These are phyloP conservation scores for Ranitomeya variabilis DNA, from an alignment of 2,113 vertebrate species.

Conservation along the genomic window DNA sequence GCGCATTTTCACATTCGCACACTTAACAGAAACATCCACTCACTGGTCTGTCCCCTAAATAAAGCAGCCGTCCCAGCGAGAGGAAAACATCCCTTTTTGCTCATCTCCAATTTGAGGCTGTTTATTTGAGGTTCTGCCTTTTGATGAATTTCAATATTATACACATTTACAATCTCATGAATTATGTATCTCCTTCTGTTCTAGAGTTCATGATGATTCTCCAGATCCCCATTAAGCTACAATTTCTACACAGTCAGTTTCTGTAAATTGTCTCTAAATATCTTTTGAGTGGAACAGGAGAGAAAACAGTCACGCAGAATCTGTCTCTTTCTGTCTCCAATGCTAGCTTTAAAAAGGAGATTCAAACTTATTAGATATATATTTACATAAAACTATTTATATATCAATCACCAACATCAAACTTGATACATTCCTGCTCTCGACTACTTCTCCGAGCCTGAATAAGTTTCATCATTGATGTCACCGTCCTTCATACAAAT, in stretches of 20 bases:
- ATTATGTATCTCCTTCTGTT: conserved; percentile 61
- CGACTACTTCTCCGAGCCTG: too few species aligned
- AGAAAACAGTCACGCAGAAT: conserved; percentile 39
- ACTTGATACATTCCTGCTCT: neutral
- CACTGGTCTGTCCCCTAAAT: neutral
- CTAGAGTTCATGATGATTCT: conserved; percentile 60
- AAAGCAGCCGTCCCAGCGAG: conserved; percentile 6
- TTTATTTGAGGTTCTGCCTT: conserved; percentile 58
- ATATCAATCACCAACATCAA: neutral
- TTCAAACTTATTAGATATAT: neutral
- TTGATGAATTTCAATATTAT: conserved; percentile 59
- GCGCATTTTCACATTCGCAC: neutral
- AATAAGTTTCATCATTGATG: neutral
- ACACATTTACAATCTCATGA: conserved; percentile 60
- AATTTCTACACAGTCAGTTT: conserved; percentile 61
- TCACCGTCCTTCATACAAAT: neutral
- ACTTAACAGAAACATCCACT: conserved; percentile 20
- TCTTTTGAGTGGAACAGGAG: conserved; percentile 60
- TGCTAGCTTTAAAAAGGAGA: conserved; percentile 27
- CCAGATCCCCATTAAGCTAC: conserved; percentile 62
- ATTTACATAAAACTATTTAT: neutral
- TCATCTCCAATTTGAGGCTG: conserved; percentile 55
- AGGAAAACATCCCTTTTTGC: conserved; percentile 43
- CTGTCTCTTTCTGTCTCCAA: conserved; percentile 52
- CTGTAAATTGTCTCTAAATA: conserved; percentile 61